Evolutionary conservation across 2,113 vertebrate species (phyloP).

Genomic region (Acrocephalus kingi): DNA sequence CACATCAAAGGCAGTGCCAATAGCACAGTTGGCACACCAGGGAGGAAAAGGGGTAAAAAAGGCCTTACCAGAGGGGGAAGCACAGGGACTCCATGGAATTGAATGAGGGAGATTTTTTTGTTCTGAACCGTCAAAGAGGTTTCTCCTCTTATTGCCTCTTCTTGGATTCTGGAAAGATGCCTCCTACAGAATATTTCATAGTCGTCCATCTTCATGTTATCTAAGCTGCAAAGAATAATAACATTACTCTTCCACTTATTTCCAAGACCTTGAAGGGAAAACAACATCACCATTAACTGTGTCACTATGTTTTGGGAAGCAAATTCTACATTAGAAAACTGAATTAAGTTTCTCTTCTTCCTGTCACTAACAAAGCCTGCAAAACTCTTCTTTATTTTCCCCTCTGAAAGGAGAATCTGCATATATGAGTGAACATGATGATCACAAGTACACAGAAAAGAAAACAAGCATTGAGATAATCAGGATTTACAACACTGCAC

Average conservation of each 20-base stretch:
- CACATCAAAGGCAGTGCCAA: not conserved
- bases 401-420: not conserved
- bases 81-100: slow-evolving; percentile 83
- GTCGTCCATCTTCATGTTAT: slow-evolving; percentile 82
- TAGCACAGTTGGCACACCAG: not conserved
- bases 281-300: not conserved
- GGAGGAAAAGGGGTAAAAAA: not conserved
- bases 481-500: not conserved
- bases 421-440: not conserved
- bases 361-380: not conserved
- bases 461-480: not conserved
- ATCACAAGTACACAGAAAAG: not conserved
- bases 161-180: slow-evolving; percentile 78
- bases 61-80: slow-evolving; percentile 88
- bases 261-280: not conserved
- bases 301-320: not conserved
- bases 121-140: slow-evolving; percentile 32
- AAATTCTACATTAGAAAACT: not conserved
- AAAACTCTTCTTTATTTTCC: not conserved
- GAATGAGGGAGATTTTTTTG: slow-evolving; percentile 78
- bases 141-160: slow-evolving; percentile 57
- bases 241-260: not conserved
- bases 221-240: slow-evolving; percentile 1
- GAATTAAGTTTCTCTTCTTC: not conserved
- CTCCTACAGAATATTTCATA: slow-evolving; percentile 87